Conservation (phyloP, 2,888 invertebrate genomes). For the Magallana nippona region DNA sequence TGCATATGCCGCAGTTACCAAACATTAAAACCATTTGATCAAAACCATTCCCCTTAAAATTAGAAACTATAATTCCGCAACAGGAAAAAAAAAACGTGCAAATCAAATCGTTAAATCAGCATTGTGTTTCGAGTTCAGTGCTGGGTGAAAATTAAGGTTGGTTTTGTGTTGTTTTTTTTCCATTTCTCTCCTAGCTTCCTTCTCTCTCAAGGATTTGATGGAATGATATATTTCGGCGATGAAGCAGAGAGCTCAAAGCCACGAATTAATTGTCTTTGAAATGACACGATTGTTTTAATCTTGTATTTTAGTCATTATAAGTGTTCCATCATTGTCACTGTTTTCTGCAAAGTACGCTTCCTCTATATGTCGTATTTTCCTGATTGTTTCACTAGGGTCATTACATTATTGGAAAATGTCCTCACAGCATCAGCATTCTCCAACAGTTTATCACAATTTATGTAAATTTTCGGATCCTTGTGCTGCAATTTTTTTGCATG, state of each 20-base stretch:
- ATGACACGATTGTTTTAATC: neutral
- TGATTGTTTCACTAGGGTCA: neutral
- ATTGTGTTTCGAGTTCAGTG: no score
- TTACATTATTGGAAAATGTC: neutral
- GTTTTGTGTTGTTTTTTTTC: neutral
- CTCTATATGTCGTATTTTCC: neutral
- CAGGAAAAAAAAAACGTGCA: neutral
- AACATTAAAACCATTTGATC: neutral
- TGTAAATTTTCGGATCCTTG: neutral
- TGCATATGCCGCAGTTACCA: neutral
- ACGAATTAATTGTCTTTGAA: neutral
- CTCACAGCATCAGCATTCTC: neutral
- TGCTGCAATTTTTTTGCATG: neutral
- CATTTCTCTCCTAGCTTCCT: no score
- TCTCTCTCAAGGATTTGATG: neutral
- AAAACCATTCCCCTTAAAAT: no score
- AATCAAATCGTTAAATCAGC: neutral
- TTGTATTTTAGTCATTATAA: conserved; percentile 15
- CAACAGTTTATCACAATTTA: neutral
- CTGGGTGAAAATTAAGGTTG: no score
- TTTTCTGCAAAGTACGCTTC: conserved; percentile 37
- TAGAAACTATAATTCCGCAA: neutral
- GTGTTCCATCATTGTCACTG: conserved; percentile 38
- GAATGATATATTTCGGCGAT: neutral
- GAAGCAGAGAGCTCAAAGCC: neutral